phyloP scores from a whole-genome alignment of 1,140 invertebrate genomes.

The Olivierus martensii region DNA sequence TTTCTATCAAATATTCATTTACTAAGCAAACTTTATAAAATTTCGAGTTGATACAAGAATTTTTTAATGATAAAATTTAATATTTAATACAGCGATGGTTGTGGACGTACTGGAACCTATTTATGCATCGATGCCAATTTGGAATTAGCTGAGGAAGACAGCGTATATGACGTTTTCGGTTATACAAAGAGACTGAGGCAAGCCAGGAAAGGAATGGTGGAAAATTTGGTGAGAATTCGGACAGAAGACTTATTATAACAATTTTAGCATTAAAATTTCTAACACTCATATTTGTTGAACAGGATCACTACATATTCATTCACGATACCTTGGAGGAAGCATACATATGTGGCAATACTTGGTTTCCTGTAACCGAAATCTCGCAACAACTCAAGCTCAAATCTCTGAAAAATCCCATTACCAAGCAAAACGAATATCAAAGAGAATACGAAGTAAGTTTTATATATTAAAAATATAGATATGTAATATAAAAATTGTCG shows the following conservation, averaged over 20 bases:
- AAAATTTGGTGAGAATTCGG: slow-evolving; percentile 58
- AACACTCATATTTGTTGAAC: slow-evolving; percentile 12
- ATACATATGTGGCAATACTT: slow-evolving; percentile 75
- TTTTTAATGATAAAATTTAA: neutral
- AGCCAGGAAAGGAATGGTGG: slow-evolving; percentile 82
- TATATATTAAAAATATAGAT: neutral
- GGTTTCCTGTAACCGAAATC: slow-evolving; percentile 80
- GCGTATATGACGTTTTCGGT: slow-evolving; percentile 82
- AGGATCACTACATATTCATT: slow-evolving; percentile 96
- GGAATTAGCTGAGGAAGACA: slow-evolving; percentile 84
- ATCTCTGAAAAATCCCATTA: slow-evolving; percentile 51
- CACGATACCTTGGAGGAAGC: slow-evolving; percentile 90
- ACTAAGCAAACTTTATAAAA: neutral
- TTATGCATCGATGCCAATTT: slow-evolving; percentile 89
- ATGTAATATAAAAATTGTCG: slow-evolving; percentile 67
- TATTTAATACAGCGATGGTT: slow-evolving; percentile 89
- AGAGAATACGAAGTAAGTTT: slow-evolving; percentile 55
- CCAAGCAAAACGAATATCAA: slow-evolving; percentile 76
- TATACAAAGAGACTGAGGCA: slow-evolving; percentile 84
- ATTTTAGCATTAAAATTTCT: no score
- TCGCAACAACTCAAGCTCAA: slow-evolving; percentile 77
- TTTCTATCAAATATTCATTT: neutral
- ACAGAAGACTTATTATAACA: neutral
- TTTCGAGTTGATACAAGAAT: neutral
- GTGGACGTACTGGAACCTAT: slow-evolving; percentile 87